A percentile compares a stretch with the other conserved stretches of the same genome.
Evolutionary conservation across 2,113 vertebrate genomes (phyloP).

Genomic region (Python bivittatus): DNA sequence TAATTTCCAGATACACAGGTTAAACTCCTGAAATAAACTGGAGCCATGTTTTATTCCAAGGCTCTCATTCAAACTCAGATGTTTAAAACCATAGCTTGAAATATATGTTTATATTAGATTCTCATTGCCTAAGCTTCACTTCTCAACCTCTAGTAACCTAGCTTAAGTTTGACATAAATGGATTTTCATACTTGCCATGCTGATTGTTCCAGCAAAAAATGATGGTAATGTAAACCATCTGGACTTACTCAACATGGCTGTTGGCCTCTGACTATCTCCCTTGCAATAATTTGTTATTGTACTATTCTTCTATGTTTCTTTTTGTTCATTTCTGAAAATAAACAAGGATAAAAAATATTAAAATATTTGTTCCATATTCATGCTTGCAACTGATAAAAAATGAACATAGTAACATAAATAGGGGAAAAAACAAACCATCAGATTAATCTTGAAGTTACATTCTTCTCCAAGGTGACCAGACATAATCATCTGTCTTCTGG

Average conservation of each 20-base stretch:
- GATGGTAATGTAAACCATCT: background rate
- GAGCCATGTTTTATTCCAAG: background rate
- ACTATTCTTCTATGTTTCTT: background rate
- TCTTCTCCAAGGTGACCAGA: slow-evolving; percentile 52
- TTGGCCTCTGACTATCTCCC: background rate
- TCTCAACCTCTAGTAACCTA: background rate
- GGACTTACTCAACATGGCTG: background rate
- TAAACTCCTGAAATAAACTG: background rate
- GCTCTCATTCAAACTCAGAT: background rate
- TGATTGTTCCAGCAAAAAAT: background rate
- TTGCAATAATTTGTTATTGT: background rate
- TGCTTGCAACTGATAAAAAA: background rate
- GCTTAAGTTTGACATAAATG: background rate
- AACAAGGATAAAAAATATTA: background rate
- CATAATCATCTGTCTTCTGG: slow-evolving; percentile 14
- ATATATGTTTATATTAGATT: background rate
- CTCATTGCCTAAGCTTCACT: background rate
- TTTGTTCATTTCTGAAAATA: background rate
- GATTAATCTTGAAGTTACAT: slow-evolving; percentile 48
- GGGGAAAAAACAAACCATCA: slow-evolving; percentile 37
- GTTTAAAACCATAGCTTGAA: background rate
- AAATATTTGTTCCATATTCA: background rate
- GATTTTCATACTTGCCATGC: background rate
- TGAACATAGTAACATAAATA: slow-evolving; percentile 20
- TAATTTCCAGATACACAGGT: background rate